Conservation (phyloP, 2,797 vertebrate genomes). For the Aulostomus chinensis region DNA sequence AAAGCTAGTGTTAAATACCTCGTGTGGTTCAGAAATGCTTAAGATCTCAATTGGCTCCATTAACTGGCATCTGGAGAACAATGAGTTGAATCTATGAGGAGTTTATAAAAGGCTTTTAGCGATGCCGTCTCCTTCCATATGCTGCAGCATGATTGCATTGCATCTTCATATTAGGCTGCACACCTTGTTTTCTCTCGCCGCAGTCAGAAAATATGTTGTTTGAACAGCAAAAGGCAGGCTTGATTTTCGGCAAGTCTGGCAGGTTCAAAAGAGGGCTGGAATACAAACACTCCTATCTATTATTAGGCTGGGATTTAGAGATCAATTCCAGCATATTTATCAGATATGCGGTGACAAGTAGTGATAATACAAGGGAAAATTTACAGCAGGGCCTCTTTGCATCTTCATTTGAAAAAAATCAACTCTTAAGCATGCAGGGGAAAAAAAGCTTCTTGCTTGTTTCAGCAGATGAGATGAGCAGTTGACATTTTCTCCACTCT, state of each 20-base stretch:
- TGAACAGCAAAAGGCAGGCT: conserved; percentile 20
- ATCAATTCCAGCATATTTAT: conserved; percentile 21
- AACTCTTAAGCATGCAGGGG: conserved; percentile 4
- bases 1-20: conserved; percentile 68
- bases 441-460: conserved; percentile 43
- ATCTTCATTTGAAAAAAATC: not conserved
- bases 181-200: conserved; percentile 58
- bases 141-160: conserved; percentile 49
- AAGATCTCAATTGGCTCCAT: conserved; percentile 70
- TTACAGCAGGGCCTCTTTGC: no score
- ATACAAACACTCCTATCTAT: no score
- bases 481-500: conserved; percentile 68
- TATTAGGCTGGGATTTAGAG: no score
- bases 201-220: no score
- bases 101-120: conserved; percentile 65
- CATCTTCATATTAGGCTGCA: conserved; percentile 47
- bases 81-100: conserved; percentile 63
- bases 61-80: conserved; percentile 76
- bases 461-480: conserved; percentile 59
- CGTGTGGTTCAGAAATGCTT: conserved; percentile 68
- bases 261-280: conserved; percentile 24
- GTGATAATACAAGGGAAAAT: conserved; percentile 4
- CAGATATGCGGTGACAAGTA: conserved; percentile 2
- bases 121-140: conserved; percentile 59
- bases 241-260: conserved; percentile 20